Percentiles rank a stretch among this genome's conserved stretches.
phyloP scores from a whole-genome alignment of 2,797 vertebrate species.

The Phyllotis vaccarum region DNA sequence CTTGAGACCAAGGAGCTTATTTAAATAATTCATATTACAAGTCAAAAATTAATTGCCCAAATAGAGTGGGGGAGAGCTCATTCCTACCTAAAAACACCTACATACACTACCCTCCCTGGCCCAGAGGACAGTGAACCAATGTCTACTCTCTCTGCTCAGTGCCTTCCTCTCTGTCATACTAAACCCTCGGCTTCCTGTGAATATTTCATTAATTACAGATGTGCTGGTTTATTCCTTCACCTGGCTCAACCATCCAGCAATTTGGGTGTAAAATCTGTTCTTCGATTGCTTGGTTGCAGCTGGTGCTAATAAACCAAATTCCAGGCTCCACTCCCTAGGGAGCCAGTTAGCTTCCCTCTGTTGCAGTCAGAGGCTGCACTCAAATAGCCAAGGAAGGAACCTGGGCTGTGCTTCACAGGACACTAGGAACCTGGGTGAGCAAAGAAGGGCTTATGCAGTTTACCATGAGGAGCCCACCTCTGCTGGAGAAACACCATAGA shows the following conservation, averaged over 20 bases:
- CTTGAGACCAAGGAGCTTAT: constrained; percentile 16
- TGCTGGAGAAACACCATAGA: background rate
- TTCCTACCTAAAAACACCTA: background rate
- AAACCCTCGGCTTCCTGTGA: background rate
- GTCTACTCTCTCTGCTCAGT: background rate
- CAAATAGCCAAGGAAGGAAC: background rate
- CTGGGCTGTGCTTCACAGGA: background rate
- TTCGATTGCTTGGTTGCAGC: constrained; percentile 8
- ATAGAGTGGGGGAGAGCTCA: background rate
- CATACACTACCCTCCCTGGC: background rate
- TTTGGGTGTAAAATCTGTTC: background rate
- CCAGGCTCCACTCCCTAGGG: background rate
- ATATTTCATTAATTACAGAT: constrained; percentile 11
- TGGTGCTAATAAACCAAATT: constrained; percentile 41
- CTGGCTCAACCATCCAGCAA: background rate
- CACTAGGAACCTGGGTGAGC: background rate
- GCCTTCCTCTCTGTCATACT: background rate
- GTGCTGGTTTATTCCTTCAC: constrained; percentile 56
- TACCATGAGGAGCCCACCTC: fast-evolving
- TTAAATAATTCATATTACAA: background rate
- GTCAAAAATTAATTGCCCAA: background rate
- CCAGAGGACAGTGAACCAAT: background rate
- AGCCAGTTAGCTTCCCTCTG: background rate
- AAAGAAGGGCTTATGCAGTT: fast-evolving
- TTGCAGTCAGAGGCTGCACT: fast-evolving